Evolutionary conservation across 2,113 vertebrate species (phyloP).

Genomic region (Halcyon senegalensis): DNA sequence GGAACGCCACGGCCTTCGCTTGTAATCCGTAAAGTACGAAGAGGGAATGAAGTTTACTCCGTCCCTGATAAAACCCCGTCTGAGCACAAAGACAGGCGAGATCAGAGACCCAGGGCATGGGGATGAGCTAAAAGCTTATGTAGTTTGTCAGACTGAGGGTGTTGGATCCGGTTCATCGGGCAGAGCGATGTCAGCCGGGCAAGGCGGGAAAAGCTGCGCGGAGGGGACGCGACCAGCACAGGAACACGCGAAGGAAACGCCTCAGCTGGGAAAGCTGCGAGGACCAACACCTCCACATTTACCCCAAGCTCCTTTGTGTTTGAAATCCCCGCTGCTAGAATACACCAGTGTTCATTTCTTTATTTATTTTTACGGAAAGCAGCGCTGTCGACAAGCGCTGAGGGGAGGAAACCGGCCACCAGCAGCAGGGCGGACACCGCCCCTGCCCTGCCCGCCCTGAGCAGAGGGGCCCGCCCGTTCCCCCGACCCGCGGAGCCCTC

Average conservation of each 20-base stretch:
- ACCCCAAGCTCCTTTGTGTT: no score
- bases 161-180: not conserved
- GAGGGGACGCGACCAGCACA: not conserved
- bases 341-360: no score
- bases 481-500: not conserved
- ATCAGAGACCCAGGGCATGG: accelerated
- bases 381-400: accelerated
- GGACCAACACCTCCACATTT: not conserved
- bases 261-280: not conserved
- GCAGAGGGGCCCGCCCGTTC: not conserved
- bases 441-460: not conserved
- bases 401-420: not conserved
- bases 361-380: not conserved
- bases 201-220: not conserved
- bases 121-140: not conserved
- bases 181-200: accelerated
- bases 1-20: not conserved
- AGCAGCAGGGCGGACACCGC: not conserved
- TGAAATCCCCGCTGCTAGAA: not conserved
- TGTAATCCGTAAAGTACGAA: not conserved
- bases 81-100: accelerated
- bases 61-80: not conserved
- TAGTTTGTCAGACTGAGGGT: accelerated
- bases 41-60: accelerated
- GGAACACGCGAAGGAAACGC: not conserved